Evolutionary conservation across 2,888 invertebrate species (phyloP).

Genomic region (Oxystoma pomonae): DNA sequence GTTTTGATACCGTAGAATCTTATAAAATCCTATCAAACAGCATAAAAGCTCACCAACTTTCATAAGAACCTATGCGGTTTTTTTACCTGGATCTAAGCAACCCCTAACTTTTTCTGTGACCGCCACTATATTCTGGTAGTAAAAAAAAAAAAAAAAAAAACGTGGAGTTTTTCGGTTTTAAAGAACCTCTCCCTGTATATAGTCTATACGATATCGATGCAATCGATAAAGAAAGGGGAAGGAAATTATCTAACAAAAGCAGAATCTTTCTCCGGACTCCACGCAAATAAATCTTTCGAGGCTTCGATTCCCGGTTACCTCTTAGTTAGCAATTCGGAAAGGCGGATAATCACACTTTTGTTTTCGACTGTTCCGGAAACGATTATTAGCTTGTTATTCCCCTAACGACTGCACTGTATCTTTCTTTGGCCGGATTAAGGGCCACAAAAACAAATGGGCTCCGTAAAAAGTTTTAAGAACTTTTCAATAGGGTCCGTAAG

Average conservation of each 20-base stretch:
- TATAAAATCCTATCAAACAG: no score
- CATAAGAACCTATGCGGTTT: no score
- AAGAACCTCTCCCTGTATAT: no score
- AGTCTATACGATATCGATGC: no score
- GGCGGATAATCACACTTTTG: slow-evolving; percentile 62
- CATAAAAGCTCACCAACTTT: no score
- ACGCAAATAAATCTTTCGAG: slow-evolving; percentile 37
- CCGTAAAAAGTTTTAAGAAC: background rate
- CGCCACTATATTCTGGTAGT: no score
- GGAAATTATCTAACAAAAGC: slow-evolving; percentile 5
- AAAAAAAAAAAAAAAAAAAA: no score
- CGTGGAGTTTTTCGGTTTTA: no score
- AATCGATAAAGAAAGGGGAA: slow-evolving; percentile 8
- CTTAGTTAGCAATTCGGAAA: slow-evolving; percentile 42
- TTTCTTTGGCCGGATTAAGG: slow-evolving; percentile 17
- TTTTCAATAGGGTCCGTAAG: background rate
- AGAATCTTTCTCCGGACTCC: no score
- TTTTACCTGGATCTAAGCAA: no score
- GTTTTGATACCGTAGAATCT: no score
- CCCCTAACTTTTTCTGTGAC: no score
- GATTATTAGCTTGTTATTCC: slow-evolving; percentile 64
- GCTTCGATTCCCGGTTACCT: slow-evolving; percentile 37
- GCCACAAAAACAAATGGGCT: background rate
- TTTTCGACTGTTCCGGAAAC: slow-evolving; percentile 61
- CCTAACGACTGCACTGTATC: slow-evolving; percentile 40